These are phyloP conservation scores for Saccopteryx leptura DNA, from an alignment of 2,113 vertebrate species.

Conservation along the genomic window DNA sequence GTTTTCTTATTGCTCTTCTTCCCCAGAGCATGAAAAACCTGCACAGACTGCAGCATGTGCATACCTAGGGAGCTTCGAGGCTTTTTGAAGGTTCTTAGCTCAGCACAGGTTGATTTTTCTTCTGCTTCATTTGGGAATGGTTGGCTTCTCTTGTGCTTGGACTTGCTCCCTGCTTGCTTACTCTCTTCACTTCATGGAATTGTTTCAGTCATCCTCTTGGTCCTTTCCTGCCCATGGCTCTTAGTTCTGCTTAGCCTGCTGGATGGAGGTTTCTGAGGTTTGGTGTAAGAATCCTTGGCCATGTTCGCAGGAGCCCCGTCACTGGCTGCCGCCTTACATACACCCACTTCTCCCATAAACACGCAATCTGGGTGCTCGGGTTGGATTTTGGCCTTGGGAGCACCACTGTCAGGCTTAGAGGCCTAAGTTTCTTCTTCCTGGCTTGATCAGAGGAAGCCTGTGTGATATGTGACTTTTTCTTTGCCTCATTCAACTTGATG, in stretches of 20 bases:
- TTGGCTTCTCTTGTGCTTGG: constrained; percentile 55
- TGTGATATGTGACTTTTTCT: background rate
- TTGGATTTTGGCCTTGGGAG: constrained; percentile 22
- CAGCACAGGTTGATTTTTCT: constrained; percentile 28
- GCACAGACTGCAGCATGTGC: constrained; percentile 69
- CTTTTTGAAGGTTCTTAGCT: constrained; percentile 55
- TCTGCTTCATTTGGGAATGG: background rate
- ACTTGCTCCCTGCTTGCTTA: background rate
- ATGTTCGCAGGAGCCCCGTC: background rate
- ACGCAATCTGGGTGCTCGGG: background rate
- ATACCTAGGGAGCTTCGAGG: constrained; percentile 55
- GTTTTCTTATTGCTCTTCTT: constrained; percentile 40
- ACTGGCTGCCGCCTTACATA: background rate
- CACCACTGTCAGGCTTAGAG: background rate
- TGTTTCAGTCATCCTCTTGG: background rate
- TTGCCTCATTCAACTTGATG: background rate
- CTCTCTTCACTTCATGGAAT: background rate
- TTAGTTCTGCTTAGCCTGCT: background rate
- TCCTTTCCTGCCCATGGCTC: background rate
- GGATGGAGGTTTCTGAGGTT: background rate
- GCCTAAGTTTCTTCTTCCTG: constrained; percentile 6
- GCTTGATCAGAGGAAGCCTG: background rate
- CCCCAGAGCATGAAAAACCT: constrained; percentile 71
- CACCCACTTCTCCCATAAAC: background rate
- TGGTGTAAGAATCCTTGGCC: background rate